Evolutionary conservation across 2,797 vertebrate species (phyloP), one percentile per base, ranked within the genome.

Genomic region (Poeciliopsis presidionis): DNA sequence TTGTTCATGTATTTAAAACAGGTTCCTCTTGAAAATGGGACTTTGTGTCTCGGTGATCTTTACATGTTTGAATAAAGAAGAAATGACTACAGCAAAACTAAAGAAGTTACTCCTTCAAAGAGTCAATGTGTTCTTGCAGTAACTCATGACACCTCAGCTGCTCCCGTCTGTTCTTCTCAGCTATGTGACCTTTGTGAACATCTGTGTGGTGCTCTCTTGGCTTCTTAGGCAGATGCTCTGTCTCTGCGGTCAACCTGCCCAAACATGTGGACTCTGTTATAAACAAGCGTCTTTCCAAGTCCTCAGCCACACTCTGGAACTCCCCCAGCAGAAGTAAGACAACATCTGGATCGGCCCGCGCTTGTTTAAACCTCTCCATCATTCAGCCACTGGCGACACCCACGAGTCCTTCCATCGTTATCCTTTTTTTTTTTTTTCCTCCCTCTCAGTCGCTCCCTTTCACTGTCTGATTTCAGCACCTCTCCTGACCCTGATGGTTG

Each of bases 241-340:
- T 99, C 94, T 99, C 98, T 91, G 96, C 98, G 86, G 97, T 98
- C 97, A 99, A 99, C 96, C 97, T 99, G 89, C 98, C 98, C 95
- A 99, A 98, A 98, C 98, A 99, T 88, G 97, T 98, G 97, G 98
- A 99, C 94, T 97, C 97, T 94, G 97, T 98, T 95, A 96, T 99
- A 97, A 98, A 97, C 97, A 99, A 99, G 96, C 96, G 98, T 91
- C 97, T 99, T 96, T 99, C 98, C 97, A 99, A 99, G 96, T 99
- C 98, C 95, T 99, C 98, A 12, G 98, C 98, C 94, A 99, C 98
- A 85, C 97, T 99, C 94, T 99, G 98, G 98, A 99, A 97, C 95
- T 98, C 98, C 89, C 98, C 98, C 95, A 97, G 95, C 97, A 98
- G 98, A 99, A 99, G 98, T 99, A 99, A 98, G 98, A 93, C 87